Base-by-base conservation (phyloP, 1,140 invertebrate species). In the Penaeus chinensis region DNA sequence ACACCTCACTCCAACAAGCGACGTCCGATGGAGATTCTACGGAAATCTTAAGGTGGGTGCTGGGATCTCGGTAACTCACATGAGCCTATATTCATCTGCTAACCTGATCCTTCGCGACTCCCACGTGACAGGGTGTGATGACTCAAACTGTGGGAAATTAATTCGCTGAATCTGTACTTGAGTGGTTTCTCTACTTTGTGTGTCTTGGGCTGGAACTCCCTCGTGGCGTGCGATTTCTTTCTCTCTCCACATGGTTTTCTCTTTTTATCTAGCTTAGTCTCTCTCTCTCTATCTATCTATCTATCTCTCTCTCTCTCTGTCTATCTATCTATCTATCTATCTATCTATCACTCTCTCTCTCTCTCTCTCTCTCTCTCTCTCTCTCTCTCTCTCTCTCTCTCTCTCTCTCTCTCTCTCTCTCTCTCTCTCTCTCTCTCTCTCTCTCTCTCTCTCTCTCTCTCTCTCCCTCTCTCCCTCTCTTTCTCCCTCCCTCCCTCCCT, bases 261-360 rank as follows among this genome's bases (percentile, higher is more conserved):
- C 79, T 81, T 61, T 81, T 61, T 81, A 47, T 81, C 27, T 81
- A 47, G 24, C 79, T 81, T 61, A 61, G 47, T 81, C 79, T 62
- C 79, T 80, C 78, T 61, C 78, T 80, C 78, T 80, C 78, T 80
- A 60, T 80, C 78, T 80, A 60, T 80, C 78, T 80, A 60, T 80
- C 78, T 80, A 60, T 80, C 78, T 80, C 78, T 80, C 78, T 80
- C 78, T 80, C 78, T 80, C 78, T 47, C 47, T 47, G 0, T 47
- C 77, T 54, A 27, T 81, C 8, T 63, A 3, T 27, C 8, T 74
- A 1, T 74, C 16, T 74, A 3, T 27, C 16, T 24, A 27, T 20
- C 7, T 74, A 3, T 24, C n/a, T 8, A 19, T 74, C 37, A 13
- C n/a, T 74, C 24, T 37, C 24, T 37, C n/a, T 24, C 7, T 8